Conservation (phyloP, 2,888 invertebrate genomes). For the Acronicta alni region DNA sequence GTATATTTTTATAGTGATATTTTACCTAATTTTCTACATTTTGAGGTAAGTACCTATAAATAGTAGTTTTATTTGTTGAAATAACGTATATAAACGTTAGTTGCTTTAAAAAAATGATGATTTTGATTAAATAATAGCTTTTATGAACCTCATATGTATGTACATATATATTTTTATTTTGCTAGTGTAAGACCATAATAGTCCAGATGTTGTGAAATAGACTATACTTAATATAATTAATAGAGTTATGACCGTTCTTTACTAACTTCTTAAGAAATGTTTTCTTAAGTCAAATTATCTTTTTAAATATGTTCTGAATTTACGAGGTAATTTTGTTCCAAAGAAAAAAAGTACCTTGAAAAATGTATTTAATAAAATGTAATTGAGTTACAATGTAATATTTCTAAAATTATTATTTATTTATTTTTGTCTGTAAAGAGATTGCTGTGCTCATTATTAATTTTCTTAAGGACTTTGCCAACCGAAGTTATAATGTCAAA, state of each 20-base stretch:
- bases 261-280: constrained; percentile 47
- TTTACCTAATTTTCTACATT: constrained; percentile 3
- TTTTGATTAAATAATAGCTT: too few relatives aligned
- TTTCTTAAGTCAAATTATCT: constrained; percentile 40
- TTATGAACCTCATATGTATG: too few relatives aligned
- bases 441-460: neutral
- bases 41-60: neutral
- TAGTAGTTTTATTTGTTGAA: too few relatives aligned
- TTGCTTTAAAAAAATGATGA: too few relatives aligned
- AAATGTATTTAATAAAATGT: neutral
- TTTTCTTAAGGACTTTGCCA: neutral
- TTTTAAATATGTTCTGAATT: constrained; percentile 32
- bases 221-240: constrained; percentile 54
- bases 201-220: constrained; percentile 72
- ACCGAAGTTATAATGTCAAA: neutral
- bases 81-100: neutral
- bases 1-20: constrained; percentile 35
- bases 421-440: neutral
- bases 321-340: constrained; percentile 10
- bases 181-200: constrained; percentile 49
- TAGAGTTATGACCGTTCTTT: constrained; percentile 59
- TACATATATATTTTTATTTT: constrained; percentile 42
- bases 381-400: constrained; percentile 6
- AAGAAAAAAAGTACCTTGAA: neutral
- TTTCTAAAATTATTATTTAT: neutral